Evolutionary conservation across 2,888 invertebrate genomes (phyloP), one percentile per base, ranked within the genome.

Genomic region (Phaedon cochleariae): DNA sequence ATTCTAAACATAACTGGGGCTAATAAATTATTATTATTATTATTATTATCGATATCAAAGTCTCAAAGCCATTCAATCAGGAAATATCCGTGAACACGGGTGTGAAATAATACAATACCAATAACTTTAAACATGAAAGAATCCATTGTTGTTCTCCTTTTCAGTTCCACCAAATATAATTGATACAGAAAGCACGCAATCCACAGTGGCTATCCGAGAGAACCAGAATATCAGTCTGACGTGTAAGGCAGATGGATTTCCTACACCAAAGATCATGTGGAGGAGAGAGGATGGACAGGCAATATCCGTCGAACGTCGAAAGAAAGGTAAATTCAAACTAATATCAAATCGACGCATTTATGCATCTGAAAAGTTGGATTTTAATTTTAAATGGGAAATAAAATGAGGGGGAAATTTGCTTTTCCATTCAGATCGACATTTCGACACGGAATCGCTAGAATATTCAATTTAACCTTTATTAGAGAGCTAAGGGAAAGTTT

Each of bases 81-180:
- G n/a, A n/a, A n/a, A n/a, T n/a, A n/a, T n/a, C n/a, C n/a, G n/a
- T n/a, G n/a, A n/a, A n/a, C n/a, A n/a, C n/a, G n/a, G n/a, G n/a
- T n/a, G n/a, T n/a, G n/a, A n/a, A n/a, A n/a, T n/a, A n/a, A n/a
- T n/a, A n/a, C n/a, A n/a, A n/a, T n/a, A n/a, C n/a, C n/a, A n/a
- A n/a, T n/a, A n/a, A n/a, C n/a, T n/a, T n/a, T n/a, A n/a, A 26
- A 26, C 26, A 26, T 3, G 26, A 41, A 15, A n/a, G 41, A 41
- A 41, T n/a, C 3, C 3, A 12, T 41, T 9, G 4, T n/a, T 22
- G 18, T 20, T 34, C 31, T 18, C 49, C 12, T 73, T 84, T 82
- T 15, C 87, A 98, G 97, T 97, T 73, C 97, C 97, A 12, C 96
- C 97, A 7, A 93, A 94, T 79, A 97, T 98, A 79, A 85, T 96